Conservation (phyloP, 2,113 vertebrate species). For the Pollimyrus isidori region DNA sequence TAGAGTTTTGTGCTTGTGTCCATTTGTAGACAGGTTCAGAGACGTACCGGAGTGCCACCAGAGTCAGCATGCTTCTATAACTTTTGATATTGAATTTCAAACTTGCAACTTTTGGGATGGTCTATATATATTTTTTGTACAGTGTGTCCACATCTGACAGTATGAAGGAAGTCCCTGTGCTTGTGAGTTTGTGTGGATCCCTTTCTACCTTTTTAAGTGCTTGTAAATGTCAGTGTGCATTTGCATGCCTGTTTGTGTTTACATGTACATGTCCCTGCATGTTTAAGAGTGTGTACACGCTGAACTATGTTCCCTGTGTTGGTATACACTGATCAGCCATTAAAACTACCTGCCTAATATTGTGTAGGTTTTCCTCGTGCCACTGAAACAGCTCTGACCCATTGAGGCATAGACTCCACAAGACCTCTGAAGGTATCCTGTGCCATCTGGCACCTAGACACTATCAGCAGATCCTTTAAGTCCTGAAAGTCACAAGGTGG, state of each 20-base stretch:
- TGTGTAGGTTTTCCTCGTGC: not conserved
- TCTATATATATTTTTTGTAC: not conserved
- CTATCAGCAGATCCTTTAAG: not conserved
- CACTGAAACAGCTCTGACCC: not conserved
- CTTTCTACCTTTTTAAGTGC: not conserved
- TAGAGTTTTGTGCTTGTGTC: not conserved
- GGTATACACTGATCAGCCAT: not conserved
- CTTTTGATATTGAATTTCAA: not conserved
- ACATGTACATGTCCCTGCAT: not conserved
- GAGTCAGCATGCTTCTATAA: not conserved
- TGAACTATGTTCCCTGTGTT: not conserved
- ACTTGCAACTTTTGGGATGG: not conserved
- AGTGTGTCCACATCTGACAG: not conserved
- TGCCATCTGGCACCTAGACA: not conserved
- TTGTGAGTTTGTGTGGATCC: not conserved
- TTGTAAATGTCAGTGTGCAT: not conserved
- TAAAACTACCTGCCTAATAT: not conserved
- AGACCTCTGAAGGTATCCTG: not conserved
- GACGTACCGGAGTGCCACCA: not conserved
- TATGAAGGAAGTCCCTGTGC: not conserved
- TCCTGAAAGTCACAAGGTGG: not conserved
- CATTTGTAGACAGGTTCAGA: not conserved
- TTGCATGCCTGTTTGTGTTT: not conserved
- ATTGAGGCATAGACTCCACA: not conserved
- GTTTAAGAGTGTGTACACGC: not conserved